A percentile compares a stretch with the other conserved stretches of the same genome.
Evolutionary conservation across 1,140 invertebrate species (phyloP).

Genomic region (Tetramorium parvispinum): DNA sequence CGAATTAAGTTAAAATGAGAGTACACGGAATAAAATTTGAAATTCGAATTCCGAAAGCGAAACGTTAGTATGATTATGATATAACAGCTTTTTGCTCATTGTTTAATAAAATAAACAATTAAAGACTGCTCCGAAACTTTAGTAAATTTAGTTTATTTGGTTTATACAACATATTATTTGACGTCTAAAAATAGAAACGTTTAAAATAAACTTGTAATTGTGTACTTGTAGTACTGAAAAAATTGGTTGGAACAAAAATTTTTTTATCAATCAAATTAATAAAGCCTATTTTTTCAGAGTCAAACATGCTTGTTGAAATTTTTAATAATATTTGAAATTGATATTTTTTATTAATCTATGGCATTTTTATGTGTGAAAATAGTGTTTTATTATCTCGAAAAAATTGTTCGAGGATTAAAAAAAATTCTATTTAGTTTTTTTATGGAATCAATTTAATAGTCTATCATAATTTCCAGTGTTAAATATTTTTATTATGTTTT

Average conservation of each 20-base stretch:
- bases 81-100: constrained; percentile 11
- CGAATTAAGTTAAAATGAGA: background rate
- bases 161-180: background rate
- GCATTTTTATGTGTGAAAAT: too few relatives aligned
- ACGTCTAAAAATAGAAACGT: background rate
- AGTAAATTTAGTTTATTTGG: background rate
- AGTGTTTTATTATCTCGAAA: too few relatives aligned
- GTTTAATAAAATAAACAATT: background rate
- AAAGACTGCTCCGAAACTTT: background rate
- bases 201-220: background rate
- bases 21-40: background rate
- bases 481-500: background rate
- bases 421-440: background rate
- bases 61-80: background rate
- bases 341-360: too few relatives aligned
- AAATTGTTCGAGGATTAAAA: too few relatives aligned
- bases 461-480: background rate
- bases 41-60: background rate
- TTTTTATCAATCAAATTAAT: too few relatives aligned
- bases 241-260: too few relatives aligned
- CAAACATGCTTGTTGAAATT: too few relatives aligned
- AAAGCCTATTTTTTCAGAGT: too few relatives aligned
- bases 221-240: too few relatives aligned
- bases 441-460: background rate
- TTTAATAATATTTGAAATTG: too few relatives aligned